Evolutionary conservation across 53 echinoderm and acorn worm species (phyloP), one percentile per base, ranked within the genome.

Genomic region (Actinopyga echinites): DNA sequence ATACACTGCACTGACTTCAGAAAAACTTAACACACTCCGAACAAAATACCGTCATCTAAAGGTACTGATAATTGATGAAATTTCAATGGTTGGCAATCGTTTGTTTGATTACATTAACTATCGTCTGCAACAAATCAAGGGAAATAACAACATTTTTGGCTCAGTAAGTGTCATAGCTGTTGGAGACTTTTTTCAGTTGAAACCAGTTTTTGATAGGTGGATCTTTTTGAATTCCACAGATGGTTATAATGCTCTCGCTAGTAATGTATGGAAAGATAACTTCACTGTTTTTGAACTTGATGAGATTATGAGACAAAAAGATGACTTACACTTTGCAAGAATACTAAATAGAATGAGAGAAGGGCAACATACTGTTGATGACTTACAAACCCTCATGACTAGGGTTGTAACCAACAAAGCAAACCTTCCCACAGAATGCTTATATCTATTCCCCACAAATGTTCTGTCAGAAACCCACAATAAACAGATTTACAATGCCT

Each of bases 221-320:
- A 78, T 85, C 40, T 78, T 73, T 42, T 35, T 22, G 37, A 28
- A 75, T 75, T 29, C 44, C 5, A 31, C 38, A 25, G 7, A 26
- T 6, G 33, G 22, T 58, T 62, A 80, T 52, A 45, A 32, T 6
- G 32, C 55, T 8, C 57, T 80, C 0, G 80, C 65, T 19, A 64
- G 45, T 19, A 79, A 79, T 35, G n/a, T 86, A 9, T 86, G 86
- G 86, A 79, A 66, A 65, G 86, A 79, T 29, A 20, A 86, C 53
- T 86, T 78, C 60, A 11, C 13, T 8, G 34, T 42, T 21, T 80
- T 43, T 52, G 86, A 86, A 80, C 80, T 86, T 10, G 80, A 80
- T 62, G 80, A 79, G 80, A 86, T 80, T 9, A 86, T 86, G 86
- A 61, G 86, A 30, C 86, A 86, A 52, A 80, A 80, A 55, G 80